Evolutionary conservation across 2,113 vertebrate genomes (phyloP), one percentile per base, ranked within the genome.

Genomic region (Zosterops pallidus): DNA sequence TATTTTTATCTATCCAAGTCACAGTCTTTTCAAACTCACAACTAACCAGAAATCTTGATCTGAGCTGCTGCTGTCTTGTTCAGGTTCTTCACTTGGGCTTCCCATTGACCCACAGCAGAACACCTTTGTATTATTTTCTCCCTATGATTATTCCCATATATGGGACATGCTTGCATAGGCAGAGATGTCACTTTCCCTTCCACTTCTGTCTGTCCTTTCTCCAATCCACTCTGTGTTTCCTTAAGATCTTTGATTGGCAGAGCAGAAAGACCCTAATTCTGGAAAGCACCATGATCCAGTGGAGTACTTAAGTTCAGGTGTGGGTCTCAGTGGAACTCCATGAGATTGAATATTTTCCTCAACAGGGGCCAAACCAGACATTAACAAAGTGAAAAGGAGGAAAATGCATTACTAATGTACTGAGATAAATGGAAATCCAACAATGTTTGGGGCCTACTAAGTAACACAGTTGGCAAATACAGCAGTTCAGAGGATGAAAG

Each of bases 381-480:
- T 79, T 24, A 87, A 20, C 12, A 68, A 90, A 78, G 35, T 64
- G 28, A 70, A 91, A 85, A 75, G 17, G 25, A 88, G 33, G 11
- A 44, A 83, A 78, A 85, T 60, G 5, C 56, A n/a, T 29, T 47
- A 25, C 60, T 91, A 72, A 64, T 60, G 22, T 68, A 33, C 47
- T 92, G 91, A 79, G 46, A 77, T 47, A 89, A 94, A 93, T 57
- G 68, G 82, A 79, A 84, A 91, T 68, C 70, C 77, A 75, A 20
- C 83, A 83, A 24, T 55, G 16, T 74, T 46, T 72, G 39, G 20
- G 53, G 39, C 25, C 11, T 74, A 71, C 41, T 82, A 72, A 76
- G 71, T 70, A 92, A 68, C 55, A 74, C 26, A 71, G 42, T 52
- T 74, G 9, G 41, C 49, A 96, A 86, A 86, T 90, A 77, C 17